A percentile compares a stretch with the other conserved stretches of the same genome.
These are phyloP conservation scores for Lasioglossum lativentre DNA, from an alignment of 2,888 invertebrate species.

Conservation along the genomic window DNA sequence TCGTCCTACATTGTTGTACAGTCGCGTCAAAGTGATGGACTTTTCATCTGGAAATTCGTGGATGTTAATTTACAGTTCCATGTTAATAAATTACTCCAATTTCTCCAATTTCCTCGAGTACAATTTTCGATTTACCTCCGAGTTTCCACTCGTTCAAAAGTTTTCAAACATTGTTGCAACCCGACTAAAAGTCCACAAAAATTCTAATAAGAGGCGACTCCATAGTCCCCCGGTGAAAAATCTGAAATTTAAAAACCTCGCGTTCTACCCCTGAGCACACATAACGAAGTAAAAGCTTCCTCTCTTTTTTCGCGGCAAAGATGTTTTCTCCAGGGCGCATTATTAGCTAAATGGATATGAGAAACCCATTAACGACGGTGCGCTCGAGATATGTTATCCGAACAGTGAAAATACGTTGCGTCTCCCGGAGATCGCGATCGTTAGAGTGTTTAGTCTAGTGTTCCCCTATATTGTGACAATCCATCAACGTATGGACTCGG, in stretches of 20 bases:
- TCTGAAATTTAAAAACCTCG: neutral
- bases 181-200: neutral
- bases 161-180: neutral
- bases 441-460: slow-evolving; percentile 82
- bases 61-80: too few relatives aligned
- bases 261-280: neutral
- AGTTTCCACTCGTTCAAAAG: neutral
- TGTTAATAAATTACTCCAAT: too few relatives aligned
- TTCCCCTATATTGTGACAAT: slow-evolving; percentile 81
- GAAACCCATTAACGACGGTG: neutral
- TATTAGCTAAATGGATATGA: slow-evolving; percentile 4
- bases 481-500: slow-evolving; percentile 77
- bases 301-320: neutral
- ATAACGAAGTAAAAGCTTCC: neutral
- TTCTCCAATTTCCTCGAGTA: neutral
- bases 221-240: neutral
- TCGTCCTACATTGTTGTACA: neutral
- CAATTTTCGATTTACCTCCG: neutral
- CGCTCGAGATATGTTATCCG: slow-evolving; percentile 71
- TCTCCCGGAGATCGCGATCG: slow-evolving; percentile 78
- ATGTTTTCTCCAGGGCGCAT: neutral
- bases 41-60: neutral
- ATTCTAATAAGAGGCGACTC: neutral
- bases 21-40: neutral
- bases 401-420: slow-evolving; percentile 73